A percentile compares a stretch with the other conserved stretches of the same genome.
Conservation (phyloP, 2,888 invertebrate species). For the Brenthis daphne region DNA sequence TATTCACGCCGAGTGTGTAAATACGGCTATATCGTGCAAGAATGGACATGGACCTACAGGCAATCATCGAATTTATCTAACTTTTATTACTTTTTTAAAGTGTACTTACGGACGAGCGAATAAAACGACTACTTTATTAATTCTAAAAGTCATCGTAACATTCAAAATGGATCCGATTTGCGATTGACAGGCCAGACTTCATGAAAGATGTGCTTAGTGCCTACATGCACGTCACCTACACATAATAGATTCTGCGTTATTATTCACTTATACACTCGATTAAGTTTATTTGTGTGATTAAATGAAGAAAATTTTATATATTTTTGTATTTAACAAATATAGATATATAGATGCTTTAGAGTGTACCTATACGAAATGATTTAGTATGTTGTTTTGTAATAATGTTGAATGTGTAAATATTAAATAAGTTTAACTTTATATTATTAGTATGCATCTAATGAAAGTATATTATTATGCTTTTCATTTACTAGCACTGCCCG, state of each 20-base stretch:
- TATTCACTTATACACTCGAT: neutral
- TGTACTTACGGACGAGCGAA: slow-evolving; percentile 21
- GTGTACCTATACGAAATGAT: too few species aligned
- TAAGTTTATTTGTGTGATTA: slow-evolving; percentile 2
- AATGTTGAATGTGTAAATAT: too few species aligned
- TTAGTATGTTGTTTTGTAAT: too few species aligned
- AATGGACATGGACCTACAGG: slow-evolving; percentile 48
- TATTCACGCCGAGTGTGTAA: slow-evolving; percentile 52
- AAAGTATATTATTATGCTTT: too few species aligned
- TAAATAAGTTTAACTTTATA: too few species aligned
- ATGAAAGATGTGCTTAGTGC: slow-evolving; percentile 8
- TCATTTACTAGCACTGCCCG: too few species aligned
- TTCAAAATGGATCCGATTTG: slow-evolving; percentile 27
- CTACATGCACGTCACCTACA: neutral
- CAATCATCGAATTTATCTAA: slow-evolving; percentile 56
- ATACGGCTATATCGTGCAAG: slow-evolving; percentile 51
- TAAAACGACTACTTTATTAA: slow-evolving; percentile 33
- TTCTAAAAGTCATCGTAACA: slow-evolving; percentile 29
- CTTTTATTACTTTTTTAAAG: slow-evolving; percentile 32
- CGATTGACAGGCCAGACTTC: slow-evolving; percentile 25
- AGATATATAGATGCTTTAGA: too few species aligned
- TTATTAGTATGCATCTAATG: too few species aligned
- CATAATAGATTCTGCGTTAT: neutral
- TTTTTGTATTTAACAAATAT: too few species aligned
- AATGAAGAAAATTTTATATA: neutral